phyloP scores from a whole-genome alignment of 2,797 vertebrate genomes.

The Halcyon smyrnensis region DNA sequence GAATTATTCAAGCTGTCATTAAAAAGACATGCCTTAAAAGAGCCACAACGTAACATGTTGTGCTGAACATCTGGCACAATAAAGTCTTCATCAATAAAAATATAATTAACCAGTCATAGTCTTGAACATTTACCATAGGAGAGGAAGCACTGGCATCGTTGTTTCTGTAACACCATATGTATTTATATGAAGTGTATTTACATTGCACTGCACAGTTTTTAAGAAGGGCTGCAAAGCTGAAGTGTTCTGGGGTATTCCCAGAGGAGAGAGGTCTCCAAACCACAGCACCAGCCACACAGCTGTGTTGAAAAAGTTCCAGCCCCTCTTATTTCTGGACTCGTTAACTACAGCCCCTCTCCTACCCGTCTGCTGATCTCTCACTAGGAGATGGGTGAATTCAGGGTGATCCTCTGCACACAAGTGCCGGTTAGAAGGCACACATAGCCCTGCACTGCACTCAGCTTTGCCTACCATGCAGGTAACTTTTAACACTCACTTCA shows the following conservation, averaged over 20 bases:
- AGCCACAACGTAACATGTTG: rapidly evolving
- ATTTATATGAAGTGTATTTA: background rate
- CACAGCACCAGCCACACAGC: background rate
- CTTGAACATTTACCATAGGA: background rate
- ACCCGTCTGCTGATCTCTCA: background rate
- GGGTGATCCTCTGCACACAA: background rate
- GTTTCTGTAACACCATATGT: background rate
- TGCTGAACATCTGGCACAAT: background rate
- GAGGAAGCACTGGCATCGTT: background rate
- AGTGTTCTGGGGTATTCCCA: background rate
- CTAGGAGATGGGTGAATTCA: rapidly evolving
- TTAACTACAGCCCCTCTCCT: background rate
- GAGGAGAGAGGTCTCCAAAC: background rate
- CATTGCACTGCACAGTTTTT: background rate
- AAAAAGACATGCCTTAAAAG: background rate
- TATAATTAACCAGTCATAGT: background rate
- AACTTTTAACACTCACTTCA: background rate
- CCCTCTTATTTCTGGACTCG: background rate
- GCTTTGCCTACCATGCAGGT: background rate
- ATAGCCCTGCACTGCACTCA: background rate
- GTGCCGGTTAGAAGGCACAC: background rate
- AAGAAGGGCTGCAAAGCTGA: background rate
- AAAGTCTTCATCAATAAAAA: background rate
- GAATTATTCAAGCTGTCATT: background rate
- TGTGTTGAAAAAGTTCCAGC: background rate